Evolutionary conservation across 2,888 invertebrate genomes (phyloP).

Genomic region (Eupithecia abbreviata): DNA sequence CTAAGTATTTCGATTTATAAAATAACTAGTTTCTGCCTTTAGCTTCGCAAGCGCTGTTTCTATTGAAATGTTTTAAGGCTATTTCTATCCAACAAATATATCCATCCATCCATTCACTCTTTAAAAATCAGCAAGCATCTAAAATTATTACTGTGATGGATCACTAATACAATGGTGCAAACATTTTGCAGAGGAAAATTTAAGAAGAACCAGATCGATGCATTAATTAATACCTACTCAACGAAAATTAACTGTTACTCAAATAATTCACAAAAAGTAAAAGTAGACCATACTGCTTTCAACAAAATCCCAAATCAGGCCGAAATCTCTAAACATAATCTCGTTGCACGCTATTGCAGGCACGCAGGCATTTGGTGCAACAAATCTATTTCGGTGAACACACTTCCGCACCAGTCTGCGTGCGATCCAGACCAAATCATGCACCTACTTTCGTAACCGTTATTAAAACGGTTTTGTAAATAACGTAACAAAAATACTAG

Average conservation of each 20-base stretch:
- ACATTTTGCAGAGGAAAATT: not conserved
- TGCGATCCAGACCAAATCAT: slow-evolving; percentile 48
- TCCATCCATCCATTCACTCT: no score
- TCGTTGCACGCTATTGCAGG: slow-evolving; percentile 32
- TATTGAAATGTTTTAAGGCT: no score
- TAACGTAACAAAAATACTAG: slow-evolving; percentile 31
- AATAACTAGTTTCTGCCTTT: not conserved
- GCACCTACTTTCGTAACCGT: slow-evolving; percentile 52
- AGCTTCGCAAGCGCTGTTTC: not conserved
- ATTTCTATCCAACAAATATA: no score
- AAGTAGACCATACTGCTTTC: not conserved
- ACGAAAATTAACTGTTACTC: not conserved
- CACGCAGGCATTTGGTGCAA: slow-evolving; percentile 34
- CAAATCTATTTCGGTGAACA: slow-evolving; percentile 45
- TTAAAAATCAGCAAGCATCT: not conserved
- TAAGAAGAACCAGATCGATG: not conserved
- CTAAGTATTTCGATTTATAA: not conserved
- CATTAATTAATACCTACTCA: not conserved
- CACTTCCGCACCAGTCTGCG: slow-evolving; percentile 49
- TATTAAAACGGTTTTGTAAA: slow-evolving; percentile 50
- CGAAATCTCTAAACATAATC: slow-evolving; percentile 22
- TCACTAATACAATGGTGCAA: not conserved
- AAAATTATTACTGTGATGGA: not conserved
- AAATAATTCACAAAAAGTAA: not conserved
- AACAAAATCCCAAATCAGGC: slow-evolving; percentile 12